These are phyloP conservation scores for Rattus rattus DNA, from an alignment of 2,113 vertebrate genomes.

Conservation along the genomic window DNA sequence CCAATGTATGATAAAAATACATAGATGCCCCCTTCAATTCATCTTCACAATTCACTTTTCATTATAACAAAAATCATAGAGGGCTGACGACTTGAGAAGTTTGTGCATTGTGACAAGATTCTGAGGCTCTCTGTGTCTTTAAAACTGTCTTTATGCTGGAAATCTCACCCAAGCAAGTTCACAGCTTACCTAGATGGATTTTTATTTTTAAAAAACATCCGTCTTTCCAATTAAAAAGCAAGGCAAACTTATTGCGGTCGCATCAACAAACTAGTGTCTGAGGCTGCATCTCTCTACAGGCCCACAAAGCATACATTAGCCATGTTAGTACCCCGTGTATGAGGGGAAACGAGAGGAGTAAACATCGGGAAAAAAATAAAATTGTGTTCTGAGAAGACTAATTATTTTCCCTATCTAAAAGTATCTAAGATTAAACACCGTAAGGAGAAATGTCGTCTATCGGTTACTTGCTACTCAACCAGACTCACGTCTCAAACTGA, in stretches of 20 bases:
- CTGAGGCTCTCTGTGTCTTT: neutral
- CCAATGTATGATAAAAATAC: neutral
- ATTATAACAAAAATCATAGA: neutral
- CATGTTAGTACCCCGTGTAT: neutral
- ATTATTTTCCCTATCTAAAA: neutral
- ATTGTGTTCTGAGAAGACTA: constrained; percentile 52
- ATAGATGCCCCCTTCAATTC: neutral
- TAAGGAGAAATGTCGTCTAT: neutral
- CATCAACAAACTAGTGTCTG: constrained; percentile 55
- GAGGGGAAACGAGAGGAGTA: constrained; percentile 37
- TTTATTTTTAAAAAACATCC: neutral
- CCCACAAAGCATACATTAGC: constrained; percentile 24
- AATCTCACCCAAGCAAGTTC: constrained; percentile 1
- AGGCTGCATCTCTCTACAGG: neutral
- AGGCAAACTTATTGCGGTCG: neutral
- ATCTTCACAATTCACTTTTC: neutral
- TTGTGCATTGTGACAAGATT: constrained; percentile 31
- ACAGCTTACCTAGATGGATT: neutral
- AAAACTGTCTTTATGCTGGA: neutral
- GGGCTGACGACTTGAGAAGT: neutral
- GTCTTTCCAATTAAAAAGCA: neutral
- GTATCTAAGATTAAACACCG: neutral
- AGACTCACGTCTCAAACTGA: neutral
- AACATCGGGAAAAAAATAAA: constrained; percentile 12
- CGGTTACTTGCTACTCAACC: neutral